Conservation (phyloP, 1,140 invertebrate genomes). For the Triops cancriformis region DNA sequence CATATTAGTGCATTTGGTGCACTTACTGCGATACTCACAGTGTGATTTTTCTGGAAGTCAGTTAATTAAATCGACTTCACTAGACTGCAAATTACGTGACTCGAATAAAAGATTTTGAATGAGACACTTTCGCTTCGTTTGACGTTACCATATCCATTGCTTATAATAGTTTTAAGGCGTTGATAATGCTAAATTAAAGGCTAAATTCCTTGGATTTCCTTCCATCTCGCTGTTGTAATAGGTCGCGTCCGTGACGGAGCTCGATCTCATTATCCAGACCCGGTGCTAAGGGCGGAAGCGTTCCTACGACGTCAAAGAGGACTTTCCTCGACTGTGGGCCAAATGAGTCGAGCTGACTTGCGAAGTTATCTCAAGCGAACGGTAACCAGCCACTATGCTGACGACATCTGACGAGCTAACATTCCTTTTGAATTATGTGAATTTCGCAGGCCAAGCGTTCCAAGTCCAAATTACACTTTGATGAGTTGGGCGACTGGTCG, state of each 20-base stretch:
- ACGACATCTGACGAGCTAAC: not conserved
- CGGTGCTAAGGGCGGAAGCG: conserved; percentile 11
- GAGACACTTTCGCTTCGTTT: no score
- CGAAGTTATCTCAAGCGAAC: conserved; percentile 14
- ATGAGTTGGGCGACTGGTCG: conserved; percentile 18
- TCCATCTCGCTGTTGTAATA: not conserved
- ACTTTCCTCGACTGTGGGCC: not conserved
- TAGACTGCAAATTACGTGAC: no score
- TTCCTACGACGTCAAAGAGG: conserved; percentile 1
- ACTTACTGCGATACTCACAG: no score
- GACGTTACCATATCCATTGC: no score
- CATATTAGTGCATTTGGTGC: no score
- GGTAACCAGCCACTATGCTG: not conserved
- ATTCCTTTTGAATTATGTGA: not conserved
- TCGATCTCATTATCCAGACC: not conserved
- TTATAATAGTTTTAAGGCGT: no score
- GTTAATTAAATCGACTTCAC: no score
- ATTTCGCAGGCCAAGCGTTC: not conserved
- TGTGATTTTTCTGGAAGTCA: no score
- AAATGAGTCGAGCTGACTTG: not conserved
- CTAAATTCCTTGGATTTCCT: not conserved
- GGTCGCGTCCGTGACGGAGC: not conserved
- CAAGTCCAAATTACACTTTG: conserved; percentile 10
- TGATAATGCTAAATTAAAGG: not conserved
- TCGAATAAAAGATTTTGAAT: no score